Evolutionary conservation across 2,888 invertebrate species (phyloP).

Genomic region (Operophtera brumata): DNA sequence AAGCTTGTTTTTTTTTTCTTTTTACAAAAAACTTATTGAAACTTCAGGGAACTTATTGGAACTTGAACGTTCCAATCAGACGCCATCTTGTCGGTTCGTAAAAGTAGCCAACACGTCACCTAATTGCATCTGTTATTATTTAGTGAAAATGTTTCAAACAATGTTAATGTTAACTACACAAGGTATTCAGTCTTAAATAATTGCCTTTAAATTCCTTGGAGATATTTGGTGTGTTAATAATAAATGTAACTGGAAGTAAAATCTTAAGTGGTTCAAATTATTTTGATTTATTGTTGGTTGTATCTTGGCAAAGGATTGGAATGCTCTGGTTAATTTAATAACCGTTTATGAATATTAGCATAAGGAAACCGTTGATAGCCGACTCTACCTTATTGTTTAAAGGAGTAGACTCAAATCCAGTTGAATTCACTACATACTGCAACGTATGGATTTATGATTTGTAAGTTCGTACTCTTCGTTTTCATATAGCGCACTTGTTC

Average conservation of each 20-base stretch:
- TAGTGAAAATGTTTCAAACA: background rate
- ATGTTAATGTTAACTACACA: constrained; percentile 11
- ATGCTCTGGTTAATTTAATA: constrained; percentile 4
- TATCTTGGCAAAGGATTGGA: constrained; percentile 18
- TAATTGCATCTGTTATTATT: constrained; percentile 2
- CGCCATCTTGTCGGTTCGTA: no score
- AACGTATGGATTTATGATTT: no score
- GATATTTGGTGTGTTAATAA: constrained; percentile 20
- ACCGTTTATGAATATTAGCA: background rate
- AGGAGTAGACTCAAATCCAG: background rate
- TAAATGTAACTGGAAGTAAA: constrained; percentile 20
- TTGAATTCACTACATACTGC: no score
- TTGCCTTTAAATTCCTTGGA: constrained; percentile 7
- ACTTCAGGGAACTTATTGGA: no score
- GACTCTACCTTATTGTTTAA: background rate
- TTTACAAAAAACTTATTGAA: no score
- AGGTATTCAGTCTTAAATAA: constrained; percentile 16
- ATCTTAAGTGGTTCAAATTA: constrained; percentile 19
- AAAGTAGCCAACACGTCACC: no score
- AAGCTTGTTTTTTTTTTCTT: no score
- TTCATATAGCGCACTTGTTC: no score
- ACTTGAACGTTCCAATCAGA: no score
- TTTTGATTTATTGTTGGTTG: constrained; percentile 16
- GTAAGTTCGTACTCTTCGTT: no score
- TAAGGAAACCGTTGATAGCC: background rate